Evolutionary conservation across 2,888 invertebrate species (phyloP).

Genomic region (Augochlorella aurata): DNA sequence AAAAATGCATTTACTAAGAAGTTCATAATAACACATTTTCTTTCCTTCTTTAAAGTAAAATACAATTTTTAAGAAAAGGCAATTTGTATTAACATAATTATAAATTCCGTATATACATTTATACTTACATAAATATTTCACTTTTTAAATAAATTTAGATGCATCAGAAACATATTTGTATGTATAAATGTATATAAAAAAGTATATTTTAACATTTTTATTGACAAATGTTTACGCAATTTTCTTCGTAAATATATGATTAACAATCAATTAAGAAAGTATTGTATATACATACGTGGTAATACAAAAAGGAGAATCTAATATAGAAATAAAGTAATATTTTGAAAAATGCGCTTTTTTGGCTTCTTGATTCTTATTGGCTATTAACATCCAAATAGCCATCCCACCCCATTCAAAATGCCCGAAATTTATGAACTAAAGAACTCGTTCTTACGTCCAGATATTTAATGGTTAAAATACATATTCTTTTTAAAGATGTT

Average conservation of each 20-base stretch:
- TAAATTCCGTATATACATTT: slow-evolving; percentile 10
- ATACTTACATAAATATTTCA: not conserved
- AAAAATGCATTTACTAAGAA: slow-evolving; percentile 5
- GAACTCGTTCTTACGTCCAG: not conserved
- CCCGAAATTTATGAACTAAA: not conserved
- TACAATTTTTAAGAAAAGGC: not conserved
- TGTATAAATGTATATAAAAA: slow-evolving; percentile 3
- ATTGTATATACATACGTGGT: not conserved
- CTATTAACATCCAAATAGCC: not conserved
- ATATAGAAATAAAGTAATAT: not conserved
- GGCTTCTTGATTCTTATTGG: not conserved
- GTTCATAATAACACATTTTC: not conserved
- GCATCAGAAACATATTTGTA: not conserved
- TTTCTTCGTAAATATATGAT: not conserved
- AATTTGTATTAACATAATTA: slow-evolving; percentile 4
- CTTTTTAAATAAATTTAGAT: not conserved
- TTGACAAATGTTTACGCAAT: slow-evolving; percentile 2
- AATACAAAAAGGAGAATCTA: slow-evolving; percentile 6
- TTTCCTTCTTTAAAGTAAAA: not conserved
- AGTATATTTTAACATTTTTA: slow-evolving; percentile 12
- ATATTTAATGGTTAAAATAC: not conserved
- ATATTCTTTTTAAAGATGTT: not conserved
- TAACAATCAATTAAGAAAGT: slow-evolving; percentile 4
- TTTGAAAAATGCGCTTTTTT: slow-evolving; percentile 1
- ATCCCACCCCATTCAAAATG: not conserved